Base-by-base conservation (phyloP, 2,797 vertebrate genomes). In the Lepilemur ruficaudatus region DNA sequence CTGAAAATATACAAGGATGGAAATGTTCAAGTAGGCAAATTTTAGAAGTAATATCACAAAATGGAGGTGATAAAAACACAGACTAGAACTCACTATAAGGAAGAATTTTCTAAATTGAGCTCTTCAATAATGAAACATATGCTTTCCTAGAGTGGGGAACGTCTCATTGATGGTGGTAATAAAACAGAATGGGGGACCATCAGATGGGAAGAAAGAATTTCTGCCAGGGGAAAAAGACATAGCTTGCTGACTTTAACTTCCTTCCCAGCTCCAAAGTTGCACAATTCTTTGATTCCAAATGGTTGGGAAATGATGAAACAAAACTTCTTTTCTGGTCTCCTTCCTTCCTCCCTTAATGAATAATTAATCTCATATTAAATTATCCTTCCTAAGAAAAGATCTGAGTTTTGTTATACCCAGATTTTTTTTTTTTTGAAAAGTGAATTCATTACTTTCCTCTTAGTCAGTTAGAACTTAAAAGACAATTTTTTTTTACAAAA, bases 341-440 rank as follows among this genome's bases (percentile, higher is more conserved):
- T 96, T 83, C 84, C 88, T 94, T 84, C 86, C 75, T 78, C 57
- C 22, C 35, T 75, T 90, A 50, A 52, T 75, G 73, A 90, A 82
- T 90, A 76, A 93, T 78, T 93, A 92, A 89, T 59, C 67, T 96
- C 46, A 88, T 32, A 46, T 38, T 52, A 93, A 92, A 79, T 92
- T 38, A 81, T 88, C 57, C 23, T 96, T 84, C 82, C 72, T 92
- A 94, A 75, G 69, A 79, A 73, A 92, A 78, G 73, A 41, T 93
- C 46, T 41, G 55, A 84, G 38, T 67, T 67, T 91, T 88, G 52
- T 78, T 80, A 48, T 67, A 73, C 7, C 32, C 59, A 80, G 43
- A 1, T 20, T 38, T 57, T 57, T 65, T 52, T 20, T 41, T 7
- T 46, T 89, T n/a, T 11, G 38, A 23, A 35, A 89, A 43, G 28